Base-by-base conservation (phyloP, 2,113 vertebrate genomes). In the Alces alces region DNA sequence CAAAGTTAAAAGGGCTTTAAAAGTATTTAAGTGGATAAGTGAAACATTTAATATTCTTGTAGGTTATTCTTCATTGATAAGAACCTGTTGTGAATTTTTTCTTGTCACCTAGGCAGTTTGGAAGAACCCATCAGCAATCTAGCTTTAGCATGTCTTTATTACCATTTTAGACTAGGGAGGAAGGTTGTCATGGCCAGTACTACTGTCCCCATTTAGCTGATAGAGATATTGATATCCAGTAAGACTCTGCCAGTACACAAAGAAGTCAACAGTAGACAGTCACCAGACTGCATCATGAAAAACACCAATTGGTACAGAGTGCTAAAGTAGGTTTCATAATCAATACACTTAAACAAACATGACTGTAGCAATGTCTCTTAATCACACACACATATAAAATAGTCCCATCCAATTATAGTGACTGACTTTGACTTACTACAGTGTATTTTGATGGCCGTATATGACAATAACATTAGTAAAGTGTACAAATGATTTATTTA, bases 1-100 rank as follows among this genome's bases (percentile, higher is more conserved):
- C 91, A 90, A 97, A 90, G 43, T 95, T 97, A 89, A 90, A 97
- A 96, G 80, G 85, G 28, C 27, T 90, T 70, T 76, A 87, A 70
- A 85, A 92, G 9, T n/a, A 55, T 57, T 93, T 93, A 85, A 89
- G 52, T 85, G n/a, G 66, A 30, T 66, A 94, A 90, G 33, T 84
- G 43, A 94, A 95, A 45, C 30, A 64, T 84, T 95, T 96, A 80
- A 66, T 90, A 52, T 80, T 70, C 39, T 73, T 93, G 50, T 36
- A 96, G 4, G 16, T 93, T 91, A 6, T 93, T 92, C 7, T 91
- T 89, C 86, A 93, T 87, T 88, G 92, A 66, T 83, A 96, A 96
- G 83, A 55, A 7, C 85, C 5, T 70, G 33, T 80, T 97, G 21
- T 86, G n/a, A 91, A 76, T 85, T 92, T 92, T 39, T 61, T 45